Conservation (phyloP, 2,113 vertebrate genomes). For the Chiloscyllium plagiosum region DNA sequence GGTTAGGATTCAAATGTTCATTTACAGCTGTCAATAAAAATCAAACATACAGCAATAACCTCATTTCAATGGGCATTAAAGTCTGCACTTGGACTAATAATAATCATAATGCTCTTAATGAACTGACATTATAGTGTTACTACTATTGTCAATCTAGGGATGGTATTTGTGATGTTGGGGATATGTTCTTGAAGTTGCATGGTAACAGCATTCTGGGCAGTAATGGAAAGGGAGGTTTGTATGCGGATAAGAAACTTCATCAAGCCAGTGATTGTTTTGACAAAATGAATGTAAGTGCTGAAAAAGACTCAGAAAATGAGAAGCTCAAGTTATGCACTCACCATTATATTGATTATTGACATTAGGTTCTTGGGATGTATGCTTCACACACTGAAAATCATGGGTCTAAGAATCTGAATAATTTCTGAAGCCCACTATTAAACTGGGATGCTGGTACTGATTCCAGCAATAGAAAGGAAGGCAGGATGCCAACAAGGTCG, state of each 20-base stretch:
- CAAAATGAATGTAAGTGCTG: neutral
- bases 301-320: neutral
- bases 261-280: neutral
- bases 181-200: neutral
- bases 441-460: neutral
- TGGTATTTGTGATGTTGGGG: neutral
- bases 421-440: neutral
- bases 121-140: neutral
- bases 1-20: conserved; percentile 1
- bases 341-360: neutral
- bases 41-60: conserved; percentile 26
- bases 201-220: neutral
- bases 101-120: neutral
- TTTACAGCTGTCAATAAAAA: conserved; percentile 35
- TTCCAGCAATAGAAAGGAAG: neutral
- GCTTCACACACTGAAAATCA: neutral
- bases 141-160: conserved; percentile 22
- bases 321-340: neutral
- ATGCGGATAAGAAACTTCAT: too few species aligned
- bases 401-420: neutral
- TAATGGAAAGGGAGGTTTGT: neutral
- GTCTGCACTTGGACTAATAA: neutral
- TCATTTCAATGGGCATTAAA: conserved; percentile 17
- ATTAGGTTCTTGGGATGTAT: neutral
- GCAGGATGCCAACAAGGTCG: neutral